Evolutionary conservation across 2,113 vertebrate species (phyloP), one percentile per base, ranked within the genome.

Genomic region (Ramphastos sulfuratus): DNA sequence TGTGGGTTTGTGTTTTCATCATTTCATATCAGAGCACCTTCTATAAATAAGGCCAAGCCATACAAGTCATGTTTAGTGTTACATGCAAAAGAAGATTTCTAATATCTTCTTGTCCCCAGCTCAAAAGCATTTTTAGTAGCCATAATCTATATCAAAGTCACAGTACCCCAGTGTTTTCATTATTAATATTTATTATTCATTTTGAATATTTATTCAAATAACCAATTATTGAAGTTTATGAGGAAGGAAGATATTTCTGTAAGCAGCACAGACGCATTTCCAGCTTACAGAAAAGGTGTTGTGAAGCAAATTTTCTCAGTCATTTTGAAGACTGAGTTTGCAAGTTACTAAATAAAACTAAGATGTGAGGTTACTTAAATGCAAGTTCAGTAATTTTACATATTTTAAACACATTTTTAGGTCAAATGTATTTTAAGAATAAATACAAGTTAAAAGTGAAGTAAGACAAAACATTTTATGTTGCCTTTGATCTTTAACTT

Each of bases 401-500:
- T 76, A 66, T 87, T 96, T 96, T 77, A 61, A 92, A 82, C 48
- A 64, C 15, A 35, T 85, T 86, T 93, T 95, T 70, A 89, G 67
- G 92, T 90, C 50, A 54, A 63, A 91, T 77, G 52, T 82, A 95
- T 96, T 95, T 96, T 95, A 89, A 94, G 84, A 85, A 97, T 33
- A 97, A 96, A 95, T 64, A 59, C 35, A 95, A 96, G 85, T 97
- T 93, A 97, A 94, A 98, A 97, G 91, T 97, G 82, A 95, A 97
- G 96, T 97, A 97, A 96, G 90, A 96, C 79, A 95, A 97, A 97
- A 96, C 65, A 92, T 96, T 98, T 97, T 96, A 96, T 96, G 96
- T 96, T 98, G 96, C 96, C 94, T 98, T 97, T 98, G 97, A 98
- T 98, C 98, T 98, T 98, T 98, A 98, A 98, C 98, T 97, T 98